A percentile compares a stretch with the other conserved stretches of the same genome.
Evolutionary conservation across 2,888 invertebrate genomes (phyloP).

Genomic region (Ichneumoninae sp.): DNA sequence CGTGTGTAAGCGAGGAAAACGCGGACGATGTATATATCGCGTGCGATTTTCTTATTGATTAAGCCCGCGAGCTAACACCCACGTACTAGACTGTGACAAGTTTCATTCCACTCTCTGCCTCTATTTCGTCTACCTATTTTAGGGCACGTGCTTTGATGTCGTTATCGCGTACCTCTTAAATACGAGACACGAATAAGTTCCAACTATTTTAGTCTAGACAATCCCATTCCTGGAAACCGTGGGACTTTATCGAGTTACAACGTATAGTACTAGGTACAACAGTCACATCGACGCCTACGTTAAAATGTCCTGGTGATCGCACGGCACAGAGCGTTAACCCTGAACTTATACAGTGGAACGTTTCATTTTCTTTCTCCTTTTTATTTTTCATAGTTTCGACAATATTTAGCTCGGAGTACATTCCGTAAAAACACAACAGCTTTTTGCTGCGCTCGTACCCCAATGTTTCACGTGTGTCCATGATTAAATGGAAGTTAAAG

Average conservation of each 20-base stretch:
- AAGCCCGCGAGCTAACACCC: conserved; percentile 44
- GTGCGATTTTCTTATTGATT: conserved; percentile 64
- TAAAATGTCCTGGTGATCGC: conserved; percentile 3
- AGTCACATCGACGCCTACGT: conserved; percentile 29
- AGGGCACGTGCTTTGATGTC: conserved; percentile 51
- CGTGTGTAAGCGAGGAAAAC: conserved; percentile 34
- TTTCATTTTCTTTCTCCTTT: not conserved
- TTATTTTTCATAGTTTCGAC: not conserved
- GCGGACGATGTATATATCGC: conserved; percentile 47
- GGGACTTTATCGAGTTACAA: conserved; percentile 43
- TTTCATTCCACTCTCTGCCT: conserved; percentile 13
- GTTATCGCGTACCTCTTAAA: conserved; percentile 62
- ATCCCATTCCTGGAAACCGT: conserved; percentile 44
- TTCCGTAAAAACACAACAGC: not conserved
- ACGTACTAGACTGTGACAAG: conserved; percentile 13
- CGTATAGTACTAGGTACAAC: conserved; percentile 15
- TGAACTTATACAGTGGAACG: conserved; percentile 5
- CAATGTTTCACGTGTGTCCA: not conserved
- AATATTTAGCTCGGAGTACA: not conserved
- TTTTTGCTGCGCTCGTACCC: not conserved
- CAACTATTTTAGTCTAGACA: conserved; percentile 57
- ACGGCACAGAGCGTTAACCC: conserved; percentile 45
- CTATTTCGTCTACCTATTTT: conserved; percentile 39
- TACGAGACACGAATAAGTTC: conserved; percentile 54
- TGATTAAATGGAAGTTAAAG: not conserved